Evolutionary conservation across 2,797 vertebrate species (phyloP).

Genomic region (Esox masquinongy): DNA sequence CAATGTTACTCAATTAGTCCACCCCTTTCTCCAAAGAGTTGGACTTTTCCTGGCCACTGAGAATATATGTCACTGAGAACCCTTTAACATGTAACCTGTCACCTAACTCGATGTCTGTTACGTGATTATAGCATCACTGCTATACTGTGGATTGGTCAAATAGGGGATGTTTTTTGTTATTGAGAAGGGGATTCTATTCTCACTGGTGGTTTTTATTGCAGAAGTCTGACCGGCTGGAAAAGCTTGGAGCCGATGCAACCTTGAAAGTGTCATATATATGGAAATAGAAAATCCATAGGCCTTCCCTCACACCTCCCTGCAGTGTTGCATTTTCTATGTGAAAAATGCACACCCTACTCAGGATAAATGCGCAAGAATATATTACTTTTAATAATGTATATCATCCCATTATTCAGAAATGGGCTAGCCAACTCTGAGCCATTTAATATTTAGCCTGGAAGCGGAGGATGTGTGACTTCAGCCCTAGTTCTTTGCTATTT

Average conservation of each 20-base stretch:
- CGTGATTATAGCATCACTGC: constrained; percentile 44
- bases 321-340: constrained; percentile 60
- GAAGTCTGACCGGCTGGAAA: constrained; percentile 35
- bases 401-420: constrained; percentile 55
- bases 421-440: constrained; percentile 33
- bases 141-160: constrained; percentile 34
- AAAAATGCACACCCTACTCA: constrained; percentile 59
- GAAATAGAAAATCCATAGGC: constrained; percentile 59
- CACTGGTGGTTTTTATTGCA: constrained; percentile 39
- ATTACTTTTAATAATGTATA: constrained; percentile 60
- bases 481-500: constrained; percentile 37
- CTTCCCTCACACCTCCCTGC: constrained; percentile 35
- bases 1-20: neutral
- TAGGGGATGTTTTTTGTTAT: constrained; percentile 40
- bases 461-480: constrained; percentile 45
- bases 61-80: neutral
- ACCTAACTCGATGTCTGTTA: constrained; percentile 26
- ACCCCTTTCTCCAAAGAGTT: neutral
- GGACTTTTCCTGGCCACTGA: neutral
- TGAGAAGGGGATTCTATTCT: constrained; percentile 47
- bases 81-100: neutral
- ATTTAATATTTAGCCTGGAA: constrained; percentile 57
- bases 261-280: constrained; percentile 63
- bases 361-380: constrained; percentile 65
- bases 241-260: constrained; percentile 46